A percentile compares a stretch with the other conserved stretches of the same genome.
These are phyloP conservation scores for Coecobrya sp. DNA, from an alignment of 2,888 invertebrate genomes.

Conservation along the genomic window DNA sequence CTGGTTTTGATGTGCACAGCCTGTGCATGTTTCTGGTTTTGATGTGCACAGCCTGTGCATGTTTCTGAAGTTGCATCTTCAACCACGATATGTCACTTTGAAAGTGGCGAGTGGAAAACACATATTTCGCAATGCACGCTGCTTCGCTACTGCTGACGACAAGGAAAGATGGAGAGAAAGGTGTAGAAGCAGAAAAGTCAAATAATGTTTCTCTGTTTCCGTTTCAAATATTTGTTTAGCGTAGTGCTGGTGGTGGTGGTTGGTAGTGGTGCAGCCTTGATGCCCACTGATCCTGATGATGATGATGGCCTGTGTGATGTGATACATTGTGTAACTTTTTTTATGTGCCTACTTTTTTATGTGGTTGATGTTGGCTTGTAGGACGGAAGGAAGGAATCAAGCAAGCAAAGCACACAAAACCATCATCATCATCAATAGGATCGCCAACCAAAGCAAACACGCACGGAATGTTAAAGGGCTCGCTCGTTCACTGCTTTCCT, in stretches of 20 bases:
- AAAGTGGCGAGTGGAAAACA: too few relatives aligned
- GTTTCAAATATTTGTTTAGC: conserved; percentile 41
- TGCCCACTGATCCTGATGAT: background rate
- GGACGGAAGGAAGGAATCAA: conserved; percentile 12
- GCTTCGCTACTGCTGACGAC: too few relatives aligned
- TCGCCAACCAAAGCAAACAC: conserved; percentile 23
- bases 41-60: too few relatives aligned
- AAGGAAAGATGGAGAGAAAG: background rate
- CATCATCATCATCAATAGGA: conserved; percentile 4
- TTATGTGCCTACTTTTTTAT: background rate
- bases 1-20: too few relatives aligned
- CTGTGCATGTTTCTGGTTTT: too few relatives aligned
- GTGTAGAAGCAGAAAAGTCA: conserved; percentile 25
- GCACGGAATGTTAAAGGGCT: conserved; percentile 24
- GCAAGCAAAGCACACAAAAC: background rate
- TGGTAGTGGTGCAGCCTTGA: background rate
- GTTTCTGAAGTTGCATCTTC: too few relatives aligned
- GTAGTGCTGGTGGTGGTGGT: background rate
- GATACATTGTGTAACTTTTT: conserved; percentile 7
- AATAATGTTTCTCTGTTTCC: background rate
- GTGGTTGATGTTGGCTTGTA: background rate
- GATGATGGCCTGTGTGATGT: conserved; percentile 23
- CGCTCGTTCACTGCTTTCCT: background rate
- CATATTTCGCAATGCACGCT: too few relatives aligned
- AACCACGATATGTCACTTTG: too few relatives aligned